Conservation (phyloP, 2,113 vertebrate species). For the Ptilorrhoa leucosticta region DNA sequence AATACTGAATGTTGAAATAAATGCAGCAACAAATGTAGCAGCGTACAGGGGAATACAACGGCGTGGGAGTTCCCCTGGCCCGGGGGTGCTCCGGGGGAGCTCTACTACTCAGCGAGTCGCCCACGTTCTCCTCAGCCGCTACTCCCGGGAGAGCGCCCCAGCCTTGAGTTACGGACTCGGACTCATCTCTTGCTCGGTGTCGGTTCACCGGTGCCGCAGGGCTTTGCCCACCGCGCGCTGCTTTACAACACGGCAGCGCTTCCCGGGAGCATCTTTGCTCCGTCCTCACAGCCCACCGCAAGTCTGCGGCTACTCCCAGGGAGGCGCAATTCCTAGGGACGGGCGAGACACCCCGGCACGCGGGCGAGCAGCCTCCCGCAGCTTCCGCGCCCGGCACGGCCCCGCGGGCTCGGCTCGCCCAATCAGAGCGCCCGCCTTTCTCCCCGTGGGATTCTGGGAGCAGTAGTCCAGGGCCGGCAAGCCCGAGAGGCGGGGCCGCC, state of each 20-base stretch:
- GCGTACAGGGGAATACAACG: accelerated
- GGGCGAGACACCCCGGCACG: too few relatives aligned
- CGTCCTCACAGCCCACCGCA: neutral
- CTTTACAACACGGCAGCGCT: neutral
- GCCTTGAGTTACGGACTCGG: neutral
- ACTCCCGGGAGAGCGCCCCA: too few relatives aligned
- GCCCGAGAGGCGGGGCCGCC: accelerated
- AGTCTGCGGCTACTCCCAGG: accelerated
- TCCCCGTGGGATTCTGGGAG: neutral
- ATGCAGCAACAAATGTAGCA: neutral
- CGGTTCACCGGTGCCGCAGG: neutral
- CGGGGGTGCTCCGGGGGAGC: accelerated
- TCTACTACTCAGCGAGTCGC: accelerated
- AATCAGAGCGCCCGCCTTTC: accelerated
- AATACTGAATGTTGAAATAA: neutral
- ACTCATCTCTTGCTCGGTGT: accelerated
- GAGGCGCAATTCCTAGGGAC: neutral
- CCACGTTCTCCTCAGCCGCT: accelerated
- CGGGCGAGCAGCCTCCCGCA: neutral
- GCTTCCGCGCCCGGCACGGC: neutral
- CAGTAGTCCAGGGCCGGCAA: accelerated
- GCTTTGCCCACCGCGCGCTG: neutral
- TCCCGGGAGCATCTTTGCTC: accelerated
- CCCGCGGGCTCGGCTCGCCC: accelerated
- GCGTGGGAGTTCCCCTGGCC: neutral